Percentiles rank a stretch among this genome's conserved stretches.
phyloP scores from a whole-genome alignment of 2,888 invertebrate genomes.

The Koerneria pararmatus region DNA sequence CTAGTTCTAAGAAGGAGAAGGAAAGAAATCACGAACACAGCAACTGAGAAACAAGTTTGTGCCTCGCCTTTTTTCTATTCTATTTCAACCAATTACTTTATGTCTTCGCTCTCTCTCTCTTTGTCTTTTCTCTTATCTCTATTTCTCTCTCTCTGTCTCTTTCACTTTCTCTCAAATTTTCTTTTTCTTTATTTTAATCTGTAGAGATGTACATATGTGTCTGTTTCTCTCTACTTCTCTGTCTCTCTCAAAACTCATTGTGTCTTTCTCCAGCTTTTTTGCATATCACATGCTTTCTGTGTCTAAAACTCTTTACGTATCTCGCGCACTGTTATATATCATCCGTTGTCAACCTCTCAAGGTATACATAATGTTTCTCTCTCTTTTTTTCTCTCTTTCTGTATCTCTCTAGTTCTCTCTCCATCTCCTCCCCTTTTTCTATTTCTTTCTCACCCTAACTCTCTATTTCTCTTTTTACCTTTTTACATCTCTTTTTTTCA shows the following conservation, averaged over 20 bases:
- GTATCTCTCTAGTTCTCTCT: neutral
- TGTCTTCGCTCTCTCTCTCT: neutral
- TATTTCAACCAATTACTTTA: neutral
- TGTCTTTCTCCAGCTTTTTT: no score
- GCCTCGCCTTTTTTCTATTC: no score
- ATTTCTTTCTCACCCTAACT: neutral
- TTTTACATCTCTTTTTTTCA: neutral
- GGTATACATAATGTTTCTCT: no score
- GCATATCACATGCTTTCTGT: no score
- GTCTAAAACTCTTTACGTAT: no score
- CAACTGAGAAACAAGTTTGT: no score
- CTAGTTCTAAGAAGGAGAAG: neutral
- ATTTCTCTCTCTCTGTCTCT: neutral
- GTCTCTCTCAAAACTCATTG: no score
- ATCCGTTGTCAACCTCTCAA: no score
- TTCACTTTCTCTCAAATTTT: neutral
- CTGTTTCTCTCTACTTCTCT: no score
- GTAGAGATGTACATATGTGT: neutral
- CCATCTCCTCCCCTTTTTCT: neutral
- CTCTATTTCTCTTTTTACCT: neutral
- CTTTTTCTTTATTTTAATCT: no score
- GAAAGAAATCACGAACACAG: neutral
- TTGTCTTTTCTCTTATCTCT: neutral
- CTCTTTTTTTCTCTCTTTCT: neutral
- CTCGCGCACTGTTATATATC: no score